Evolutionary conservation across 2,113 vertebrate species (phyloP).

Genomic region (Thamnophis sirtalis): DNA sequence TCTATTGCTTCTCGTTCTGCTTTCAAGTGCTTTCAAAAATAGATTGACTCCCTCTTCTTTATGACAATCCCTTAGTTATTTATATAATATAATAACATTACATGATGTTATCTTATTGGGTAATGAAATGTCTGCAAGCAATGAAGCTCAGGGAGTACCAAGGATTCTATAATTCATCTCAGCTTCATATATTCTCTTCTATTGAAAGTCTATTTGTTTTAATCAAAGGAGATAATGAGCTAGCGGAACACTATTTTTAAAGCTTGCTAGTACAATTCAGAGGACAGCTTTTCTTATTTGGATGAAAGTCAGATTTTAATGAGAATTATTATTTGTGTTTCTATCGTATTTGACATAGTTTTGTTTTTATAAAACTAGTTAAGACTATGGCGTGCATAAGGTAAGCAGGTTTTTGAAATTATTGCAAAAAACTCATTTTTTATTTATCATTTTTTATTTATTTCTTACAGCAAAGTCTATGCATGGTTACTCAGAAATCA

Average conservation of each 20-base stretch:
- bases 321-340: not conserved
- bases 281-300: not conserved
- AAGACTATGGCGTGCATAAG: not conserved
- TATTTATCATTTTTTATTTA: not conserved
- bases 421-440: not conserved
- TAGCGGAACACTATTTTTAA: not conserved
- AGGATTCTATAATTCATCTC: not conserved
- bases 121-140: not conserved
- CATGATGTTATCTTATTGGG: not conserved
- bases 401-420: not conserved
- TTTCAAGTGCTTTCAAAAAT: no score
- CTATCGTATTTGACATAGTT: not conserved
- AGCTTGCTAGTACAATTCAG: slow-evolving; percentile 3
- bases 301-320: slow-evolving; percentile 14
- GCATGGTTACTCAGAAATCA: not conserved
- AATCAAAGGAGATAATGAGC: not conserved
- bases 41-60: no score
- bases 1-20: no score
- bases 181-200: not conserved
- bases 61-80: no score
- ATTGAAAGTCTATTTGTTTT: not conserved
- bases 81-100: no score
- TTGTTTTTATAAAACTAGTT: not conserved
- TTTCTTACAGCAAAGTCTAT: not conserved
- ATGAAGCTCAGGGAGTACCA: not conserved